Evolutionary conservation across 2,888 invertebrate species (phyloP).

Genomic region (Lamproptera curius): DNA sequence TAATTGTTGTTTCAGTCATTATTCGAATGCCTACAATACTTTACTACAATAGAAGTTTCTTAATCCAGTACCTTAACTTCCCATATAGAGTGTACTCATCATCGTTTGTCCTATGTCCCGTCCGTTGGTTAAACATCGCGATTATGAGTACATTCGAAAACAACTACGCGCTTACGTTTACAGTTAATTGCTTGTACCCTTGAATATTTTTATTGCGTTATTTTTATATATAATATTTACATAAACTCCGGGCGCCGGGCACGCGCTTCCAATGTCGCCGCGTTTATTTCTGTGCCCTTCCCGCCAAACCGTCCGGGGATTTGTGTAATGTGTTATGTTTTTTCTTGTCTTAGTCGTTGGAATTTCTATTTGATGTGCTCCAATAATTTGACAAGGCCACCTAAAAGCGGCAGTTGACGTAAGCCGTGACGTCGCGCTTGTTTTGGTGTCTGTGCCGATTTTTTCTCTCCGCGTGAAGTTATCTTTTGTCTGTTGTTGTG

Average conservation of each 20-base stretch:
- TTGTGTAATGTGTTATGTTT: not conserved
- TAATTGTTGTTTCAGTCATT: too few species aligned
- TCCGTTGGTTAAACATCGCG: too few species aligned
- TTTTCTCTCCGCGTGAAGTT: too few species aligned
- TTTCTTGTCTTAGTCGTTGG: constrained; percentile 3
- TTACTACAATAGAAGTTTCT: too few species aligned
- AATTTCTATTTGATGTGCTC: constrained; percentile 12
- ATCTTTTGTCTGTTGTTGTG: too few species aligned
- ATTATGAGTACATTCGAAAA: too few species aligned
- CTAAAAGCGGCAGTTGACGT: constrained; percentile 7
- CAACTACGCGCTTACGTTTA: constrained; percentile 27
- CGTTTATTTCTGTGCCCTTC: not conserved
- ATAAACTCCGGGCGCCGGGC: not conserved
- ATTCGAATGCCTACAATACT: too few species aligned
- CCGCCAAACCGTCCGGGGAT: constrained; percentile 1
- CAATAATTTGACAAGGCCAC: constrained; percentile 16
- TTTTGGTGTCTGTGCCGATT: too few species aligned
- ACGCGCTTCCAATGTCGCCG: not conserved
- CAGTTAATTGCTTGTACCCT: constrained; percentile 19
- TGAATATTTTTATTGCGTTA: not conserved
- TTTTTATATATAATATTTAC: not conserved
- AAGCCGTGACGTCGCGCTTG: too few species aligned
- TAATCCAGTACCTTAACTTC: too few species aligned
- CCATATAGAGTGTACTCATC: too few species aligned
- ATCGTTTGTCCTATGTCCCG: too few species aligned